Base-by-base conservation (phyloP, 2,797 vertebrate species). In the Pelodytes ibericus region DNA sequence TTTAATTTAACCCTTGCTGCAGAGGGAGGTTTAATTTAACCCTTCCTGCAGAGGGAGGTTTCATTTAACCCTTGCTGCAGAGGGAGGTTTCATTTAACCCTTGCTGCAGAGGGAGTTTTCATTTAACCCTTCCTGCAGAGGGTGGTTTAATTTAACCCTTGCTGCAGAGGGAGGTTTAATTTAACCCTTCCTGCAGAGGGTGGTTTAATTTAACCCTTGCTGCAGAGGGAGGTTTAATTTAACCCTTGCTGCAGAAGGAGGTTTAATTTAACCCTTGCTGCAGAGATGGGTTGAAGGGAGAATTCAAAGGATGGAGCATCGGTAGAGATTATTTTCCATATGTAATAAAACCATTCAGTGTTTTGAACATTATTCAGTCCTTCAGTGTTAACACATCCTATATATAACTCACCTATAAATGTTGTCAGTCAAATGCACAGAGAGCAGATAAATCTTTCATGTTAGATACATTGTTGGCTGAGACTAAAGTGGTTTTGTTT, bases 381-480 rank as follows among this genome's bases (percentile, higher is more conserved):
- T 73, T 68, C 49, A 44, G 31, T 67, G 65, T 73, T 67, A 68
- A 79, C 61, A 56, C 57, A 53, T 61, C 71, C 71, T 73, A 71
- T 73, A n/a, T n/a, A 79, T 79, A 79, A 79, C 61, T 79, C 76
- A 79, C 76, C 68, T 72, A 79, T 72, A 73, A 79, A 68, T 67
- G 76, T 78, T 79, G 76, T 79, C 76, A 79, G 76, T 73, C 76
- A 79, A 58, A 57, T 67, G 70, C 59, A 61, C 64, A 67, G 24
- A 53, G 76, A 62, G 49, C 63, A 24, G 53, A 79, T 73, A 79
- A 78, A 79, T 79, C 70, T 68, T 26, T 25, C 41, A 18, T 18
- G 53, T 57, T 79, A 44, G 76, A 79, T 68, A 66, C 62, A 68
- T 68, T 73, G 76, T 79, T 79, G 68, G 63, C 71, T 27, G 56